Evolutionary conservation across 2,113 vertebrate genomes (phyloP).

Genomic region (Naja naja): DNA sequence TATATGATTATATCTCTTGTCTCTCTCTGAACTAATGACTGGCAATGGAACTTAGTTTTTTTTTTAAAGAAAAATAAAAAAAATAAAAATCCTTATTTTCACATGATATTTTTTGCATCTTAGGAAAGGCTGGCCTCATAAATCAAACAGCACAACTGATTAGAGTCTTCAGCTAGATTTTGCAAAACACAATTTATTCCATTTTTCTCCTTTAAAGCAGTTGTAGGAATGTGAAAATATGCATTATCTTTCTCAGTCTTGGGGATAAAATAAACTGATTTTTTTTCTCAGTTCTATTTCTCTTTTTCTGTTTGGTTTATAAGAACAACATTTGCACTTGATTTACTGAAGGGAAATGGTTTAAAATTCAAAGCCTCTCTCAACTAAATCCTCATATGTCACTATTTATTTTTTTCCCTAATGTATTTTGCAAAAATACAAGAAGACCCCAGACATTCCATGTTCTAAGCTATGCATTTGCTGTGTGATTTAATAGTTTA

Average conservation of each 20-base stretch:
- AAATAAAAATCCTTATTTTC: not conserved
- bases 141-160: not conserved
- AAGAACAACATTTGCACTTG: not conserved
- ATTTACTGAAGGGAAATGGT: not conserved
- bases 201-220: not conserved
- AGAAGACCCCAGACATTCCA: not conserved
- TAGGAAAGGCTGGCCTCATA: not conserved
- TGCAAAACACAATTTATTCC: not conserved
- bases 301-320: not conserved
- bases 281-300: not conserved
- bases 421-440: not conserved
- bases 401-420: not conserved
- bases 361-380: not conserved
- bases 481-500: not conserved
- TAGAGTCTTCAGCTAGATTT: not conserved
- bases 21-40: not conserved
- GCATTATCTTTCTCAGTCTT: not conserved
- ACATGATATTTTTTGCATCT: not conserved
- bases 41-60: not conserved
- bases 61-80: not conserved
- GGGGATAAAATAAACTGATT: not conserved
- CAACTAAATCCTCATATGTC: not conserved
- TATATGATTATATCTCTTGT: not conserved
- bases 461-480: not conserved
- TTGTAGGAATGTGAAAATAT: not conserved